These are phyloP conservation scores for Dicentrarchus labrax DNA, from an alignment of 2,113 vertebrate species.

Conservation along the genomic window DNA sequence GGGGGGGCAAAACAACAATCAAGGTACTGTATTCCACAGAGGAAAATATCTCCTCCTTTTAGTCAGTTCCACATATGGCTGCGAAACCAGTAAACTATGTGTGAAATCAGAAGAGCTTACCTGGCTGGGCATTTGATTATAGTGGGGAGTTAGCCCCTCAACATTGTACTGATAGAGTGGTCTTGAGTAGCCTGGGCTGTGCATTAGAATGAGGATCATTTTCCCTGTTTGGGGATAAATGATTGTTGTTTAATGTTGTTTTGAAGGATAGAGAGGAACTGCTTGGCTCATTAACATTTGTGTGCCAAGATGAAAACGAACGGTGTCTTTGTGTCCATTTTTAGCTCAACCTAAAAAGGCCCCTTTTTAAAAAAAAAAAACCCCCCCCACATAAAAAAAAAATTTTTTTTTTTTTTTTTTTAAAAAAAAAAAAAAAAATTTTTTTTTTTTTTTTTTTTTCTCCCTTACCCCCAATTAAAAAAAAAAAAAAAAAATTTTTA, in stretches of 20 bases:
- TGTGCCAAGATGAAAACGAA: too few relatives aligned
- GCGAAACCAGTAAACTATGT: neutral
- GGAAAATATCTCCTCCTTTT: conserved; percentile 1
- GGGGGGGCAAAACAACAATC: conserved; percentile 22
- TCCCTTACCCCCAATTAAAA: too few relatives aligned
- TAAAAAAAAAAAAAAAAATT: too few relatives aligned
- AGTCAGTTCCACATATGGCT: conserved; percentile 2
- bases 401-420: too few relatives aligned
- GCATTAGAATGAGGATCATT: neutral
- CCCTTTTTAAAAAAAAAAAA: too few relatives aligned
- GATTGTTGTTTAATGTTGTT: conserved; percentile 5
- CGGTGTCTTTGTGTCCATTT: too few relatives aligned
- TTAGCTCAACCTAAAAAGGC: too few relatives aligned
- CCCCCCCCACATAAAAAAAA: too few relatives aligned
- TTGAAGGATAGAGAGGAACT: neutral
- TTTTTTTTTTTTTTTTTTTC: too few relatives aligned
- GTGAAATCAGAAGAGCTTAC: neutral
- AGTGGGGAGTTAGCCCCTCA: neutral
- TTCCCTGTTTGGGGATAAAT: neutral
- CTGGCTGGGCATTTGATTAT: neutral
- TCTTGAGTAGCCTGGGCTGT: neutral
- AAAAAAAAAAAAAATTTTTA: too few relatives aligned
- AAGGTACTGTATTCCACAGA: conserved; percentile 28
- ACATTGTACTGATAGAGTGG: neutral
- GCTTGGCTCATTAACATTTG: conserved; percentile 9